A percentile compares a stretch with the other conserved stretches of the same genome.
Evolutionary conservation across 2,797 vertebrate genomes (phyloP).

Genomic region (Morus bassanus): DNA sequence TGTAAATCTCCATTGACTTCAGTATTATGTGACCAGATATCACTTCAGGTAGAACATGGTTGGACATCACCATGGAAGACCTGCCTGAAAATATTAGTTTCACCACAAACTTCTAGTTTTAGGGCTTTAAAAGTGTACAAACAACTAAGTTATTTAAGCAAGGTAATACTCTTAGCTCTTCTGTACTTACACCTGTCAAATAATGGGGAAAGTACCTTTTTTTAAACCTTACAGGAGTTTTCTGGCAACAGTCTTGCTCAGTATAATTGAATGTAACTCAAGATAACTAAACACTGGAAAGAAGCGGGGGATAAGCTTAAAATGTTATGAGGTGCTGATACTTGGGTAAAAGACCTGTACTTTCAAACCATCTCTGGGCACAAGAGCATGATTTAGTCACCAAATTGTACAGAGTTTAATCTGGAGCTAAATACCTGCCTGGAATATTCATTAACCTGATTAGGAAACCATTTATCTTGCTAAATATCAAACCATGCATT

Average conservation of each 20-base stretch:
- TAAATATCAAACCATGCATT: background rate
- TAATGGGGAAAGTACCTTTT: background rate
- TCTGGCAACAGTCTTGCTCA: background rate
- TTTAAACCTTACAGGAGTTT: background rate
- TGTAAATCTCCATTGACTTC: background rate
- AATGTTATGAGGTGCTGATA: fast-evolving
- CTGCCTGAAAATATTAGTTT: background rate
- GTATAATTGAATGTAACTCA: background rate
- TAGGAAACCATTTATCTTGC: background rate
- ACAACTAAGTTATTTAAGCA: background rate
- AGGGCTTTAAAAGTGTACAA: background rate
- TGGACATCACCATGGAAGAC: background rate
- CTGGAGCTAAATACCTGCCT: background rate
- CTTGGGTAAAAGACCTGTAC: background rate
- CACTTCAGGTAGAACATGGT: fast-evolving
- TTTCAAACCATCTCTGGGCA: fast-evolving
- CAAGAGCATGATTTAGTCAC: background rate
- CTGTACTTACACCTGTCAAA: background rate
- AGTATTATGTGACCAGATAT: fast-evolving
- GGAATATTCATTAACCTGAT: background rate
- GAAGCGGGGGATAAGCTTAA: background rate
- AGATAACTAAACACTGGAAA: background rate
- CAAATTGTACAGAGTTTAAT: background rate
- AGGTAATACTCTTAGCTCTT: background rate
- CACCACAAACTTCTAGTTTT: background rate